phyloP scores from a whole-genome alignment of 1,140 invertebrate genomes.

The Pseudomyrmex cubaensis region DNA sequence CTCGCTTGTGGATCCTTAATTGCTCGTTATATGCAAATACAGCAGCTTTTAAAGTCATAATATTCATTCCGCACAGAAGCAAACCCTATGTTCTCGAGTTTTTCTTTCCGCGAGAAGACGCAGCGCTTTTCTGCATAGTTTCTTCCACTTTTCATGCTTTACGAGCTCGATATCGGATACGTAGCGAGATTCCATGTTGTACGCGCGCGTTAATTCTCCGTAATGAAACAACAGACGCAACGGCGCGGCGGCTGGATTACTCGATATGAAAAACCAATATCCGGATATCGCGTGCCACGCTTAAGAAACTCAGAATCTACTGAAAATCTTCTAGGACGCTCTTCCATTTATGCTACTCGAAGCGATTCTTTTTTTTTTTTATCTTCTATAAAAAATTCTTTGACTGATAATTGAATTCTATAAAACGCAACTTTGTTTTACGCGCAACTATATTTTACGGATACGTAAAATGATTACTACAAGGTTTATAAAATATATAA shows the following conservation, averaged over 20 bases:
- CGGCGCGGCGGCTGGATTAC: not conserved
- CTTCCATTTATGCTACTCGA: constrained; percentile 34
- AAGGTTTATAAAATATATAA: no score
- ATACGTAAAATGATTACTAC: no score
- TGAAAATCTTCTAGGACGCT: constrained; percentile 3
- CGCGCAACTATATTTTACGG: no score
- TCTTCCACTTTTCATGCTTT: not conserved
- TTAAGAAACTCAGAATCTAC: constrained; percentile 14
- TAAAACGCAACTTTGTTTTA: not conserved
- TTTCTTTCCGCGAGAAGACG: constrained; percentile 17
- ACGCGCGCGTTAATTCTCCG: not conserved
- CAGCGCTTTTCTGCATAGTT: not conserved
- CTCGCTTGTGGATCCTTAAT: constrained; percentile 37
- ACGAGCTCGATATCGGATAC: constrained; percentile 1
- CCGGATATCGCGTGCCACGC: constrained; percentile 30
- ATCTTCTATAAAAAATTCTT: constrained; percentile 14
- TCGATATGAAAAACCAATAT: not conserved
- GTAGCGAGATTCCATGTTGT: not conserved
- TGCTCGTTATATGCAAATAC: constrained; percentile 57
- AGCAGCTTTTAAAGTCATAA: constrained; percentile 26
- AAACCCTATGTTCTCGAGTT: not conserved
- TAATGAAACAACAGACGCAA: constrained; percentile 6
- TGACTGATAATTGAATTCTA: constrained; percentile 30
- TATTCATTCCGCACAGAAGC: not conserved
- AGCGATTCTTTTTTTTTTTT: constrained; percentile 13